Evolutionary conservation across 2,888 invertebrate genomes (phyloP), one percentile per base, ranked within the genome.

Genomic region (Ochropleura plecta): DNA sequence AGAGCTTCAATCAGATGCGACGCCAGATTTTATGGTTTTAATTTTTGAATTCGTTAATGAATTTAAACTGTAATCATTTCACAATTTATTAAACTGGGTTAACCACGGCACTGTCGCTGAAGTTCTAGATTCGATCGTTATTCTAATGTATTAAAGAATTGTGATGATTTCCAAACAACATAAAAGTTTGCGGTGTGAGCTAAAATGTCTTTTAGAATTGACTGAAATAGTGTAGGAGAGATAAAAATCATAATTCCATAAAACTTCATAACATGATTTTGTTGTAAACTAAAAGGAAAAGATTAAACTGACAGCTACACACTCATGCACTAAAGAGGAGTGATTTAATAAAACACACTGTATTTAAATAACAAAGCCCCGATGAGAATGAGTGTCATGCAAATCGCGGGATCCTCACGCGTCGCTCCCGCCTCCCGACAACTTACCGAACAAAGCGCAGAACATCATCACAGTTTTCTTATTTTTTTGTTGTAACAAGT

Each of bases 351-450:
- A 81, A 76, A 70, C 70, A 81, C 20, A 44, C 46, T 49, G 64
- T n/a, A 76, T 77, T 82, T 76, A 68, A 77, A 84, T 81, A 84
- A 77, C 72, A 82, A 82, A 77, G 77, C 55, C 49, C 5, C n/a
- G 57, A 62, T 48, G 65, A 66, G 51, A 68, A 65, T 76, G 75
- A 57, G 65, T 53, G 77, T 73, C 73, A 68, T 84, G 84, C 82
- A 73, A 77, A 73, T 82, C 85, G 53, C 65, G 14, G 16, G n/a
- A 44, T n/a, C 62, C 62, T 44, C 62, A 60, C 70, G 62, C 73
- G 30, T 57, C 57, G 30, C 59, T 59, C 59, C 59, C 59, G 78
- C n/a, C 7, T 7, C 82, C 62, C 73, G 70, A 83, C 85, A 78
- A 77, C 7, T 74, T 81, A 73, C 71, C 73, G 68, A 77, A 81